Evolutionary conservation across 2,797 vertebrate genomes (phyloP).

Genomic region (Mareca penelope): DNA sequence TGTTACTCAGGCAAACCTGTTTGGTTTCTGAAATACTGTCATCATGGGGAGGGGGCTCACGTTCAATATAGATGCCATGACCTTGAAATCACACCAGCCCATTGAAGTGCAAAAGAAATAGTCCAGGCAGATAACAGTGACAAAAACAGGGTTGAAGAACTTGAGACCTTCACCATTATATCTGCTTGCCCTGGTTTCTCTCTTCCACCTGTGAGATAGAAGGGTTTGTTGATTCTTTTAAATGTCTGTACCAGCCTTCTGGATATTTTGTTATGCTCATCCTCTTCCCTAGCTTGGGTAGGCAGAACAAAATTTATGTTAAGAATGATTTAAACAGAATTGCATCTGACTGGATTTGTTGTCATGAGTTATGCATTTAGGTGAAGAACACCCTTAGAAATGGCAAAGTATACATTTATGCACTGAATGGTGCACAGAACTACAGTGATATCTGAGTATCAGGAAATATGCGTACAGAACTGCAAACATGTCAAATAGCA

Average conservation of each 20-base stretch:
- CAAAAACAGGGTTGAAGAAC: not conserved
- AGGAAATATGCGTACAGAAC: not conserved
- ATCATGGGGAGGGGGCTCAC: not conserved
- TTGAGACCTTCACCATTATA: not conserved
- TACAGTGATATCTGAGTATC: not conserved
- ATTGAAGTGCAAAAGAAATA: not conserved
- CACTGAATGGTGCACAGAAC: not conserved
- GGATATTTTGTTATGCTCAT: not conserved
- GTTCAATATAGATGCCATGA: not conserved
- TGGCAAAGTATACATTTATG: not conserved
- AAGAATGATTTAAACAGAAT: not conserved
- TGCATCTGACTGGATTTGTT: not conserved
- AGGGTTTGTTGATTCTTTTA: not conserved
- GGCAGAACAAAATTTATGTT: not conserved
- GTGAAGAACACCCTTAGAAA: not conserved
- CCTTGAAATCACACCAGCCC: not conserved
- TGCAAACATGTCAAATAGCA: not conserved
- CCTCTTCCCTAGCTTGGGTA: not conserved
- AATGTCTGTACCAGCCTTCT: not conserved
- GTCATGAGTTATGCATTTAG: not conserved
- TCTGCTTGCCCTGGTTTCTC: not conserved
- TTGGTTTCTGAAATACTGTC: slow-evolving; percentile 24
- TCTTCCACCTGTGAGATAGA: not conserved
- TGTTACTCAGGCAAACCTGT: slow-evolving; percentile 47
- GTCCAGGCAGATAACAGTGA: not conserved